Evolutionary conservation across 2,113 vertebrate species (phyloP).

Genomic region (Platycercus adscitus): DNA sequence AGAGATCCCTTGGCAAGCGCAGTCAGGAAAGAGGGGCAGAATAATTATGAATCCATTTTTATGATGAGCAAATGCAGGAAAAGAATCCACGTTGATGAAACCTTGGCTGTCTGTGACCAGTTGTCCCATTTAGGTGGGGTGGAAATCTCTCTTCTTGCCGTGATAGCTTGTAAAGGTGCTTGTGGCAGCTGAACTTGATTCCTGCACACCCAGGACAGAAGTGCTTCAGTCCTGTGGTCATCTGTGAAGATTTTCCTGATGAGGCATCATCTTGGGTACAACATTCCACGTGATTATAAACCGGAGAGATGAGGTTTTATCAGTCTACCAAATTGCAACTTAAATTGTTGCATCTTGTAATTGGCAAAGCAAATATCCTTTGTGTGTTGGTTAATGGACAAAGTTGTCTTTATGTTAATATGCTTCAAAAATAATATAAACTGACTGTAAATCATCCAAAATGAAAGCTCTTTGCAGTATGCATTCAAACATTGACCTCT

Average conservation of each 20-base stretch:
- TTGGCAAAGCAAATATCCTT: neutral
- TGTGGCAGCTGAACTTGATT: neutral
- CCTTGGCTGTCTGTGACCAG: neutral
- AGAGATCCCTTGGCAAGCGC: neutral
- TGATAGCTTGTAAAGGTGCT: accelerated
- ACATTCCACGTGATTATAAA: neutral
- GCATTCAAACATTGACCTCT: neutral
- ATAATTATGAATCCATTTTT: neutral
- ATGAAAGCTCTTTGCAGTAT: neutral
- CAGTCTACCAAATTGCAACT: neutral
- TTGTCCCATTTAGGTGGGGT: neutral
- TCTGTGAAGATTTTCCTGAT: neutral
- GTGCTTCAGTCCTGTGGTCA: neutral
- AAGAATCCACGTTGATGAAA: neutral
- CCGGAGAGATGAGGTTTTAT: neutral
- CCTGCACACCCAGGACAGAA: neutral
- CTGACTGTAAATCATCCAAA: neutral
- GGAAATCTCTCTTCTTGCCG: neutral
- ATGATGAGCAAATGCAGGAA: neutral
- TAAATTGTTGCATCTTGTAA: neutral
- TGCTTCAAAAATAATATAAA: neutral
- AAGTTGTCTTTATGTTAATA: neutral
- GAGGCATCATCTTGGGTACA: neutral
- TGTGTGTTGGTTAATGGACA: neutral
- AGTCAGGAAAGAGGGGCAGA: neutral